phyloP scores from a whole-genome alignment of 1,140 invertebrate species.

The Bombus sibiricus region DNA sequence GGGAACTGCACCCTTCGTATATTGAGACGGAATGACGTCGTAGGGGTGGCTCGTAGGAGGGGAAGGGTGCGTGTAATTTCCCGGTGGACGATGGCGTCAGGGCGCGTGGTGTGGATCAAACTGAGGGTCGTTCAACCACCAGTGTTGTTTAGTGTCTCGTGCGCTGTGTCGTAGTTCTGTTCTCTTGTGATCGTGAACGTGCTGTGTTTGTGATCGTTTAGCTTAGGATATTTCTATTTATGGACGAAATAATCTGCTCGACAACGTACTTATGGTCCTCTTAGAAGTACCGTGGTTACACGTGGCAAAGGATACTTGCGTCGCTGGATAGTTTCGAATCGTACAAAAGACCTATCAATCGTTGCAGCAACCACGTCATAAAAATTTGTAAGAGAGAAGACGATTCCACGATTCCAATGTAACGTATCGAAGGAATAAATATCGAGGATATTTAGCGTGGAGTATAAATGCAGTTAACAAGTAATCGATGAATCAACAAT shows the following conservation, averaged over 20 bases:
- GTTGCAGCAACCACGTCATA: background rate
- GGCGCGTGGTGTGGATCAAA: slow-evolving; percentile 72
- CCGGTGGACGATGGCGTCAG: slow-evolving; percentile 74
- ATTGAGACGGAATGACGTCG: slow-evolving; percentile 70
- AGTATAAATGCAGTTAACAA: background rate
- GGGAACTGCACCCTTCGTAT: slow-evolving; percentile 61
- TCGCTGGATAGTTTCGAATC: background rate
- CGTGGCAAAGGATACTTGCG: background rate
- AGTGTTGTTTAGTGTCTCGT: slow-evolving; percentile 78
- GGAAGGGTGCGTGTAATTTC: slow-evolving; percentile 72
- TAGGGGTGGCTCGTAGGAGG: slow-evolving; percentile 56
- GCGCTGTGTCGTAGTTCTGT: slow-evolving; percentile 70
- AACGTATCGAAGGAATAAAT: background rate
- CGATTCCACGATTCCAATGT: background rate
- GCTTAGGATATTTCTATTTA: slow-evolving; percentile 53
- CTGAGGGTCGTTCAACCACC: slow-evolving; percentile 76
- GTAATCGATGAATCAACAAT: background rate
- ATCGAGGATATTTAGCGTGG: background rate
- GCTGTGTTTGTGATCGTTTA: slow-evolving; percentile 75
- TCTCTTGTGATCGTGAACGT: slow-evolving; percentile 75
- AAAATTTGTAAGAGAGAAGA: background rate
- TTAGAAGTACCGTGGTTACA: too few species aligned
- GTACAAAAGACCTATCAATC: background rate
- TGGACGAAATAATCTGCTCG: background rate
- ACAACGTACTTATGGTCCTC: background rate